phyloP scores from a whole-genome alignment of 2,797 vertebrate species.

The Aphelocoma californica region DNA sequence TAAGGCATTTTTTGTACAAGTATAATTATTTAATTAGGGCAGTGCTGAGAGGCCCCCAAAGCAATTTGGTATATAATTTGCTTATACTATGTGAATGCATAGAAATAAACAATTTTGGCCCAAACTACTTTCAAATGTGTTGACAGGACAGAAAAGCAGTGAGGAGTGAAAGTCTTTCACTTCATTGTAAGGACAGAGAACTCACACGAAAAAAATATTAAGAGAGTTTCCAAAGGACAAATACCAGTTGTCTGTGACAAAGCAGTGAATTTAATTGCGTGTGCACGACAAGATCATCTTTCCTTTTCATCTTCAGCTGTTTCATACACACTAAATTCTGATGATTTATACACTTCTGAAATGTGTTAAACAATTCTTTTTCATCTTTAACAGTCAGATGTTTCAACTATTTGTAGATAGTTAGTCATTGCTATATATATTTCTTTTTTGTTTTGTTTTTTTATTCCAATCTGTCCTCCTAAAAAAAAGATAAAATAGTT shows the following conservation, averaged over 20 bases:
- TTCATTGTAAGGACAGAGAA: background rate
- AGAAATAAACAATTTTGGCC: background rate
- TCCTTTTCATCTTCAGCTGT: background rate
- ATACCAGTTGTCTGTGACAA: background rate
- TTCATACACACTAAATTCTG: background rate
- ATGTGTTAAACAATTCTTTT: constrained; percentile 14
- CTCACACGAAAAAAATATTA: background rate
- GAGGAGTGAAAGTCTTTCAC: background rate
- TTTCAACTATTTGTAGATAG: constrained; percentile 30
- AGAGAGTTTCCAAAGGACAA: background rate
- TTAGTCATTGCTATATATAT: constrained; percentile 27
- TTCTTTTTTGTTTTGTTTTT: background rate
- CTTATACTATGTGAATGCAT: background rate
- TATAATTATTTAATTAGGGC: constrained; percentile 19
- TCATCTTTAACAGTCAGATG: background rate
- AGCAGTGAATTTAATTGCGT: background rate
- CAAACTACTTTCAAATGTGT: background rate
- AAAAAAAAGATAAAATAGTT: background rate
- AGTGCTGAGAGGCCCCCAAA: background rate
- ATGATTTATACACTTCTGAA: background rate
- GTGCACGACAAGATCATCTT: background rate
- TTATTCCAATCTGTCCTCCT: background rate
- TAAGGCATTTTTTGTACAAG: background rate
- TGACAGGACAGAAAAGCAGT: background rate
- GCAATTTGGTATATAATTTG: background rate